These are phyloP conservation scores for Amazona vittata DNA, from an alignment of 2,113 vertebrate species.

Conservation along the genomic window DNA sequence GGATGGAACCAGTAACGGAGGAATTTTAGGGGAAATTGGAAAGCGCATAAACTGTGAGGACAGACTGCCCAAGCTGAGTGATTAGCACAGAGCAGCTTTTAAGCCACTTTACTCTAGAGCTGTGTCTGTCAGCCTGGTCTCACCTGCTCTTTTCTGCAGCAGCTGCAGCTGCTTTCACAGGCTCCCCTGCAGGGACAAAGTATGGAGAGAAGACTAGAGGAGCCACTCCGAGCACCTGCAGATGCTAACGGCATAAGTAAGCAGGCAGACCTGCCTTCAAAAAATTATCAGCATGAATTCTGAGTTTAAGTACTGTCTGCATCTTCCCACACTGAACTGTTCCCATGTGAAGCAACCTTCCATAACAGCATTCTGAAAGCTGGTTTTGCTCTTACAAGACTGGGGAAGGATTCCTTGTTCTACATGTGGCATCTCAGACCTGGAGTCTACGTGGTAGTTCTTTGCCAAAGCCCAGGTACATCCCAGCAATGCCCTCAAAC, in stretches of 20 bases:
- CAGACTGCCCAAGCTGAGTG: background rate
- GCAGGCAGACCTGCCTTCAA: background rate
- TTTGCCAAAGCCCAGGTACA: background rate
- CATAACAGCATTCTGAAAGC: background rate
- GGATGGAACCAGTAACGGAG: background rate
- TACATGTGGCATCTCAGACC: accelerated
- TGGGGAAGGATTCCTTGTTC: background rate
- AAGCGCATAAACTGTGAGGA: background rate
- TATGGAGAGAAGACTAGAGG: background rate
- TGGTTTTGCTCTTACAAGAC: background rate
- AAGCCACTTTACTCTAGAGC: background rate
- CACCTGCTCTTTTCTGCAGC: constrained; percentile 31
- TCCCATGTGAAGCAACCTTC: background rate
- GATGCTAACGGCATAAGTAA: background rate
- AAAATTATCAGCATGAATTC: background rate
- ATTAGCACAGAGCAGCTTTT: background rate
- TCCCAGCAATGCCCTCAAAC: background rate
- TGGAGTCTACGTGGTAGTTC: background rate
- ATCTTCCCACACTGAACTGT: background rate
- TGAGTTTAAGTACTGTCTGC: background rate
- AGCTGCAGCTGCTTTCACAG: constrained; percentile 49
- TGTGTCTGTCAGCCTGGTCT: background rate
- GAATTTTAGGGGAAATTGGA: background rate
- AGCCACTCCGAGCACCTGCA: constrained; percentile 34
- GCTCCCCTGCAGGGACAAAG: constrained; percentile 11